Evolutionary conservation across 2,888 invertebrate species (phyloP).

Genomic region (Oxystoma pomonae): DNA sequence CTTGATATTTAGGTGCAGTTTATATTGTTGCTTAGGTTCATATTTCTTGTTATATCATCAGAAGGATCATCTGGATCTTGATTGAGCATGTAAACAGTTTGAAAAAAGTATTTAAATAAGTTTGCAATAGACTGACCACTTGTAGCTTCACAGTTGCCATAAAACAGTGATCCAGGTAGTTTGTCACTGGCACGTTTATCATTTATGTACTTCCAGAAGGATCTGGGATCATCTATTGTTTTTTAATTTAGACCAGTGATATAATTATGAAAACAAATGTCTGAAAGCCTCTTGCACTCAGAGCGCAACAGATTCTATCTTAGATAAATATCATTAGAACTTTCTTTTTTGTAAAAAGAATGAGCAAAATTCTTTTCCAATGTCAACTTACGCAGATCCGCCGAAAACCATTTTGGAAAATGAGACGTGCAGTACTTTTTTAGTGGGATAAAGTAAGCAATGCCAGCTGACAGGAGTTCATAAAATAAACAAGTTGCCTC

Average conservation of each 20-base stretch:
- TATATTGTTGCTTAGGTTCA: slow-evolving; percentile 1
- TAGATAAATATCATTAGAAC: slow-evolving; percentile 1
- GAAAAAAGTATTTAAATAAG: too few relatives aligned
- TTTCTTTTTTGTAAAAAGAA: neutral
- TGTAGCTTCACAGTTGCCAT: too few relatives aligned
- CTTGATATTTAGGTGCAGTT: neutral
- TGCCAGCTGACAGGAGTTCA: slow-evolving; percentile 11
- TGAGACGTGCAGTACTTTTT: slow-evolving; percentile 5
- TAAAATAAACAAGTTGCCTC: neutral
- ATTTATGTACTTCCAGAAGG: too few relatives aligned
- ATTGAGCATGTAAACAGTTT: too few relatives aligned
- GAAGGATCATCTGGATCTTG: neutral
- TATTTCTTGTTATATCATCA: neutral
- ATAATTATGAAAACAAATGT: too few relatives aligned
- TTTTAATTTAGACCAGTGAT: too few relatives aligned
- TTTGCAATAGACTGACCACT: too few relatives aligned
- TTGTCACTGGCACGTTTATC: too few relatives aligned
- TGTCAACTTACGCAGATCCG: slow-evolving; percentile 1
- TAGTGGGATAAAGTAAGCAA: slow-evolving; percentile 6
- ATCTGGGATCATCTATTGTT: too few relatives aligned
- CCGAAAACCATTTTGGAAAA: neutral
- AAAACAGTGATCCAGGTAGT: too few relatives aligned
- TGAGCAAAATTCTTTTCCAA: neutral
- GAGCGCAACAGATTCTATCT: neutral
- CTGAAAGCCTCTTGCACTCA: neutral